These are phyloP conservation scores for Sapayoa aenigma DNA, from an alignment of 2,113 vertebrate genomes.

Conservation along the genomic window DNA sequence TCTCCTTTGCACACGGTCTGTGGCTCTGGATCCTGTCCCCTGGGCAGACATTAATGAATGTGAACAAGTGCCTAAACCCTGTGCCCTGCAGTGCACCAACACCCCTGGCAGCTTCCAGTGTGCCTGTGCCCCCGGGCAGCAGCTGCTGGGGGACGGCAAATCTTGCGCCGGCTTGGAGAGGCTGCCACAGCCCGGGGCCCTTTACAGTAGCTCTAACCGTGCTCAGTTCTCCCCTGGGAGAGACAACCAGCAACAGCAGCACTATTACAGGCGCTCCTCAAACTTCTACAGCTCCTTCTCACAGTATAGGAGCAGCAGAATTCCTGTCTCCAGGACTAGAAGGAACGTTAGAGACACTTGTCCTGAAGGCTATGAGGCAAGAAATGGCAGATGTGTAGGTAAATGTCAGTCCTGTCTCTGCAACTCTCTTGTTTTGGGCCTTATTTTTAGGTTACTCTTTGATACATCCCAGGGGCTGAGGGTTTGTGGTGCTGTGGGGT, in stretches of 20 bases:
- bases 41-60: constrained; percentile 98
- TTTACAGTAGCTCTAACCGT: constrained; percentile 82
- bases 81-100: constrained; percentile 92
- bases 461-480: not conserved
- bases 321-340: constrained; percentile 76
- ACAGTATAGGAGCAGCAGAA: constrained; percentile 78
- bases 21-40: constrained; percentile 76
- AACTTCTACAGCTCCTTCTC: constrained; percentile 88
- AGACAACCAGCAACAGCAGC: constrained; percentile 79
- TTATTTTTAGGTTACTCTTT: not conserved
- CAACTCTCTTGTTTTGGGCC: constrained; percentile 44
- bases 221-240: constrained; percentile 82
- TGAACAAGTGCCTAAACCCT: constrained; percentile 87
- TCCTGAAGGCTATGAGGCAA: constrained; percentile 86
- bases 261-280: constrained; percentile 89
- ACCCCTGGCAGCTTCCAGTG: constrained; percentile 95
- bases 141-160: constrained; percentile 93
- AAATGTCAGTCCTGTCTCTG: constrained; percentile 79
- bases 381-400: constrained; percentile 86
- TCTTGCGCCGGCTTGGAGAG: constrained; percentile 95
- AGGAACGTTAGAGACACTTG: constrained; percentile 83
- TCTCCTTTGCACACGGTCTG: constrained; percentile 72
- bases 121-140: constrained; percentile 88
- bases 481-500: not conserved
- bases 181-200: constrained; percentile 83